A percentile compares a stretch with the other conserved stretches of the same genome.
These are phyloP conservation scores for Erythrolamprus reginae DNA, from an alignment of 2,113 vertebrate genomes.

Conservation along the genomic window DNA sequence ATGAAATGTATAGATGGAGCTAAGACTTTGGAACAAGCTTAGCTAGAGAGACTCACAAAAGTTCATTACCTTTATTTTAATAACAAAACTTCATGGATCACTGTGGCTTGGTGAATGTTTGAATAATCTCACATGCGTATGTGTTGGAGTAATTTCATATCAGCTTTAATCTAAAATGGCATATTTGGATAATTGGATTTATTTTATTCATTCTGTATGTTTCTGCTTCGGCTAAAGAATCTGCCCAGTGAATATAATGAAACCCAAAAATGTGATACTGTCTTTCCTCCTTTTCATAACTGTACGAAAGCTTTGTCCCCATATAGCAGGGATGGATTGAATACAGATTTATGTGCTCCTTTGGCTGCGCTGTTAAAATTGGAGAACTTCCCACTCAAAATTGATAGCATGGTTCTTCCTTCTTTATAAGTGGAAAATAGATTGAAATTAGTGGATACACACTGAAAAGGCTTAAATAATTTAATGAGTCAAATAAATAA, in stretches of 20 bases:
- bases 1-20: constrained; percentile 29
- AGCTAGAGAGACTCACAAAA: constrained; percentile 29
- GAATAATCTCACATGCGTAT: constrained; percentile 9
- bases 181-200: constrained; percentile 17
- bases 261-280: neutral
- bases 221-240: neutral
- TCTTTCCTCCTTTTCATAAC: neutral
- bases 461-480: too few species aligned
- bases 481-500: too few species aligned
- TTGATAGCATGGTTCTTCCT: too few species aligned
- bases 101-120: neutral
- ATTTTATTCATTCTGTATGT: neutral
- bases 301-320: neutral
- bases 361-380: too few species aligned
- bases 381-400: too few species aligned
- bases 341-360: too few species aligned
- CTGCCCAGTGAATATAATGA: neutral
- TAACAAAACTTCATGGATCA: neutral
- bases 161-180: constrained; percentile 8
- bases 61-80: constrained; percentile 22
- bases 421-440: too few species aligned
- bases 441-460: too few species aligned
- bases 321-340: too few species aligned
- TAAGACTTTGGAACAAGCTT: constrained; percentile 13
- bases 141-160: neutral